Percentiles rank a stretch among this genome's conserved stretches.
Conservation (phyloP, 2,113 vertebrate species). For the Mellivora capensis region DNA sequence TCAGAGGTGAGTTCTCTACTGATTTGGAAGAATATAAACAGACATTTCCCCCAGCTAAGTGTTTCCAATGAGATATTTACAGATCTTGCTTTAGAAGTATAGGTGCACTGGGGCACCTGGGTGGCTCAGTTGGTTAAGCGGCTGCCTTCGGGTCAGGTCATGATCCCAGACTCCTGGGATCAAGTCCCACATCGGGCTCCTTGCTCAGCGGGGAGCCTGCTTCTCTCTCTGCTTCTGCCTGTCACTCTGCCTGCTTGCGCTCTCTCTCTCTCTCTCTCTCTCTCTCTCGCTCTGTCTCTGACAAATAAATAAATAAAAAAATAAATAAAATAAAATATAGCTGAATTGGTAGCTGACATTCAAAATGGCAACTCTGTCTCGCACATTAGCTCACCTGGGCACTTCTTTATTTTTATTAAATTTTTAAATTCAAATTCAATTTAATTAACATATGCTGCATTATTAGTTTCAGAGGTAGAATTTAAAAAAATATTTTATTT, state of each 20-base stretch:
- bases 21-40: conserved; percentile 23
- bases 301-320: too few species aligned
- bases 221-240: too few species aligned
- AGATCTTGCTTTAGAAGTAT: background rate
- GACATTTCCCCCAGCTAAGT: background rate
- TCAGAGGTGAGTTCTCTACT: background rate
- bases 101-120: background rate
- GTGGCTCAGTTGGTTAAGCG: too few species aligned
- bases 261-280: too few species aligned
- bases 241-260: too few species aligned
- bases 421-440: too few species aligned
- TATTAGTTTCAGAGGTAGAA: background rate
- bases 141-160: too few species aligned
- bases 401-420: background rate
- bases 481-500: background rate
- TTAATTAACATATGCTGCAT: background rate
- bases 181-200: too few species aligned
- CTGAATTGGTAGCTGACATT: background rate
- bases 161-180: too few species aligned
- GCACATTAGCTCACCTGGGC: background rate
- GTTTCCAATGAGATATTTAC: background rate
- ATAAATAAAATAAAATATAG: background rate
- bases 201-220: too few species aligned
- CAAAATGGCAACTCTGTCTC: background rate
- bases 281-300: too few species aligned